phyloP scores from a whole-genome alignment of 1,140 invertebrate genomes.

The Ditylenchus dipsaci region DNA sequence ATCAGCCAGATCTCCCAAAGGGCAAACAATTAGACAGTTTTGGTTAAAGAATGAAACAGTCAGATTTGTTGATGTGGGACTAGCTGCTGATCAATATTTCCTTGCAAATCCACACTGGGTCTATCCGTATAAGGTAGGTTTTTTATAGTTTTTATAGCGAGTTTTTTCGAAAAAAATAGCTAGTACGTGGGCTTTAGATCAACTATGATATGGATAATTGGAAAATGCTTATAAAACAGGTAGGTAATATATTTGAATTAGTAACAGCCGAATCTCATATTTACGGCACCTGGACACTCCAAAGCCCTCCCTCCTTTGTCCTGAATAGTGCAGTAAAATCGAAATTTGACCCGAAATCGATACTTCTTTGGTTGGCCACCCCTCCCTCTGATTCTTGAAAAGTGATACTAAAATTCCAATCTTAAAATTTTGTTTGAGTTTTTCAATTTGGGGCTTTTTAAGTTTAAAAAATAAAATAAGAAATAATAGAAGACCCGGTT shows the following conservation, averaged over 20 bases:
- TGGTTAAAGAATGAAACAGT: conserved; percentile 55
- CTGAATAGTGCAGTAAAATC: too few species aligned
- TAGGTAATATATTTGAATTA: conserved; percentile 25
- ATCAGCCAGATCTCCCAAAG: conserved; percentile 29
- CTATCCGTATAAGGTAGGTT: conserved; percentile 47
- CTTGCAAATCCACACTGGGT: conserved; percentile 56
- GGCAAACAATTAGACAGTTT: conserved; percentile 56
- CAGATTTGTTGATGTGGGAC: conserved; percentile 51
- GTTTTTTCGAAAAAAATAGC: conserved; percentile 27
- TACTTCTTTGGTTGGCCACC: too few species aligned
- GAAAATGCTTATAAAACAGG: conserved; percentile 50
- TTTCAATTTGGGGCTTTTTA: neutral
- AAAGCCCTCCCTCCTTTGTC: too few species aligned
- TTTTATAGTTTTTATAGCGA: too few species aligned
- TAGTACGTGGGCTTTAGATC: conserved; percentile 39
- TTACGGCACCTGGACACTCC: too few species aligned
- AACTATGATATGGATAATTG: conserved; percentile 54
- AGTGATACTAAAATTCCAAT: conserved; percentile 6
- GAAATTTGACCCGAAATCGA: too few species aligned
- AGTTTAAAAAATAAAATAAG: too few species aligned
- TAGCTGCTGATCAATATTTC: conserved; percentile 42
- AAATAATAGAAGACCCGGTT: too few species aligned
- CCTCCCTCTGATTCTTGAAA: too few species aligned
- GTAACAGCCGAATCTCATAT: too few species aligned
- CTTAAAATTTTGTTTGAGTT: neutral